A percentile compares a stretch with the other conserved stretches of the same genome.
Conservation (phyloP, 2,113 vertebrate species). For the Syngnathus floridae region DNA sequence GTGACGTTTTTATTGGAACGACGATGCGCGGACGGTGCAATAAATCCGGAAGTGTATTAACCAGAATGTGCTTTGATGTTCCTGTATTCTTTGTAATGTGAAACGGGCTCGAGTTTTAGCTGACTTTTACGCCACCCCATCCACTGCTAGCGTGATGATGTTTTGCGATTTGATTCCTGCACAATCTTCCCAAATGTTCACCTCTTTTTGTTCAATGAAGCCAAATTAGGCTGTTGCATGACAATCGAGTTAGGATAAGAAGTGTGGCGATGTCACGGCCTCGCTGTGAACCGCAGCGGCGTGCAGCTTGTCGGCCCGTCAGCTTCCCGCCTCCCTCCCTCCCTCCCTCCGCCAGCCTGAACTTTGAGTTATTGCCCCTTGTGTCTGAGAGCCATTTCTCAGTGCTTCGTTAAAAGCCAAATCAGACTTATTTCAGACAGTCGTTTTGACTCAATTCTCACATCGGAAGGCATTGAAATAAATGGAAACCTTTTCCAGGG, state of each 20-base stretch:
- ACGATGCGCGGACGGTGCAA: slow-evolving; percentile 31
- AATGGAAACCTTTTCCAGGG: too few species aligned
- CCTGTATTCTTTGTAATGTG: slow-evolving; percentile 33
- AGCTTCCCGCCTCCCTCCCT: slow-evolving; percentile 30
- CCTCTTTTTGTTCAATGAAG: background rate
- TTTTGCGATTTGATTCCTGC: slow-evolving; percentile 26
- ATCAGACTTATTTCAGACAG: slow-evolving; percentile 39
- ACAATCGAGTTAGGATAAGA: slow-evolving; percentile 11
- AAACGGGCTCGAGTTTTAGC: slow-evolving; percentile 22
- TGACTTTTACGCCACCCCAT: slow-evolving; percentile 1
- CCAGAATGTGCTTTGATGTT: slow-evolving; percentile 53
- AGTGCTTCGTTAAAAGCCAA: slow-evolving; percentile 62
- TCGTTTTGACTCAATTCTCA: too few species aligned
- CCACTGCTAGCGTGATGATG: slow-evolving; percentile 4
- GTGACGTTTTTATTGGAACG: slow-evolving; percentile 44
- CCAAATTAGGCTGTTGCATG: slow-evolving; percentile 9
- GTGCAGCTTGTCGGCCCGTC: slow-evolving; percentile 39
- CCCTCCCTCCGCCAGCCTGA: background rate
- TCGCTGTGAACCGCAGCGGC: slow-evolving; percentile 39
- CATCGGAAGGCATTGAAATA: too few species aligned
- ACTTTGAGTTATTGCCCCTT: slow-evolving; percentile 56
- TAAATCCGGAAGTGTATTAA: slow-evolving; percentile 51
- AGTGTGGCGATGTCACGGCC: slow-evolving; percentile 26
- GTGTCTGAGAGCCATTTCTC: slow-evolving; percentile 54
- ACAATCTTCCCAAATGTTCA: background rate